Evolutionary conservation across 2,888 invertebrate species (phyloP).

Genomic region (Leistus spinibarbis): DNA sequence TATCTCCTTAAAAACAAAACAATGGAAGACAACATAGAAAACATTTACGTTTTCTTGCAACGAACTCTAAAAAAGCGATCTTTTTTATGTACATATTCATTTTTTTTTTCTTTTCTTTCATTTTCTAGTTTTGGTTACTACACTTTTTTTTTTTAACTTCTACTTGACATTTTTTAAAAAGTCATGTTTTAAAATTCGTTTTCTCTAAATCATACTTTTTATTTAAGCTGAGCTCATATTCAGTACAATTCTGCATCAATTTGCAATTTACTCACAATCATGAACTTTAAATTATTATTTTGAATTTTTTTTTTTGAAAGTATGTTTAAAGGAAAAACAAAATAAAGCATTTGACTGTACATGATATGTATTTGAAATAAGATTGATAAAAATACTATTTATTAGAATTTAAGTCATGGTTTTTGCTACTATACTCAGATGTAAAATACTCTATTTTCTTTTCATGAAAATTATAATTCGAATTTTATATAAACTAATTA

Average conservation of each 20-base stretch:
- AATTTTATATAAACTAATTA: neutral
- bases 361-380: neutral
- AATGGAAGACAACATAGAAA: neutral
- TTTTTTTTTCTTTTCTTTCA: too few relatives aligned
- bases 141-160: neutral
- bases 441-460: neutral
- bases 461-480: neutral
- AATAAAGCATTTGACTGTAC: neutral
- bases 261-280: too few relatives aligned
- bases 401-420: neutral
- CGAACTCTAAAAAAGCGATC: neutral
- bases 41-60: neutral
- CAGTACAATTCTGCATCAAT: neutral
- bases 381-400: neutral
- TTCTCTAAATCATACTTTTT: neutral
- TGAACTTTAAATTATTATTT: too few relatives aligned
- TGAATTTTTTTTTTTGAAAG: neutral
- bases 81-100: neutral
- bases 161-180: neutral
- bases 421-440: neutral
- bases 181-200: neutral
- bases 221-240: neutral
- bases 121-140: neutral
- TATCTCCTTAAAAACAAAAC: slow-evolving; percentile 17
- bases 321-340: neutral